Evolutionary conservation across 2,888 invertebrate genomes (phyloP).

Genomic region (Orchesellides sinensis): DNA sequence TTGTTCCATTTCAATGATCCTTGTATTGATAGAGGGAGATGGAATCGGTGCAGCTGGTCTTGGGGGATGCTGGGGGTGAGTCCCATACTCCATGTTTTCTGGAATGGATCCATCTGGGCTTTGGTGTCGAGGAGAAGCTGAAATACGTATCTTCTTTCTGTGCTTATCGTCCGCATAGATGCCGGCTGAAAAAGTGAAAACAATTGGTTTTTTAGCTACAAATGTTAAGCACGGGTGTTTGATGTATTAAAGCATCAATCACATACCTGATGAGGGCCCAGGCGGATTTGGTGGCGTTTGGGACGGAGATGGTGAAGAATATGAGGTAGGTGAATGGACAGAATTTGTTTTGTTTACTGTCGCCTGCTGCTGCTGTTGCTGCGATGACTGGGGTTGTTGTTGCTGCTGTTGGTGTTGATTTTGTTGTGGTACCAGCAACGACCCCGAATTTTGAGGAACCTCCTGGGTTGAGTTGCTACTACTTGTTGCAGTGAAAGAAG

Average conservation of each 20-base stretch:
- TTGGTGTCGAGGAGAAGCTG: slow-evolving; percentile 72
- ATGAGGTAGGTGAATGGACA: slow-evolving; percentile 77
- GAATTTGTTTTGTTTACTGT: slow-evolving; percentile 74
- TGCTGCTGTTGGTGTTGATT: slow-evolving; percentile 71
- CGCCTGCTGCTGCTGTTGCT: slow-evolving; percentile 64
- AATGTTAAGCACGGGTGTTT: background rate
- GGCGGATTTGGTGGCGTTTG: slow-evolving; percentile 74
- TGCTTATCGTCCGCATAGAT: slow-evolving; percentile 73
- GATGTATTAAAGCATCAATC: background rate
- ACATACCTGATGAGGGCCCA: slow-evolving; percentile 66
- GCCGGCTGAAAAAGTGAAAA: slow-evolving; percentile 50
- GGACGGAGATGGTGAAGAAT: slow-evolving; percentile 78
- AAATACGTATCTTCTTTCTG: slow-evolving; percentile 73
- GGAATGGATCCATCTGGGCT: slow-evolving; percentile 73
- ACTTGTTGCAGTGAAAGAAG: slow-evolving; percentile 63
- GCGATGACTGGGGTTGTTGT: slow-evolving; percentile 64
- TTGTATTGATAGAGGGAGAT: slow-evolving; percentile 73
- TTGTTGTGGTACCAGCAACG: slow-evolving; percentile 72
- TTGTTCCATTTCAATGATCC: slow-evolving; percentile 73
- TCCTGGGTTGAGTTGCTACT: slow-evolving; percentile 70
- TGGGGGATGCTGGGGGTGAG: slow-evolving; percentile 69
- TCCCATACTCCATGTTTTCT: slow-evolving; percentile 73
- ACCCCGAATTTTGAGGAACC: slow-evolving; percentile 75
- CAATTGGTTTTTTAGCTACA: background rate
- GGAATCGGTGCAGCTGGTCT: slow-evolving; percentile 72